Evolutionary conservation across 2,113 vertebrate genomes (phyloP).

Genomic region (Poicephalus meyeri): DNA sequence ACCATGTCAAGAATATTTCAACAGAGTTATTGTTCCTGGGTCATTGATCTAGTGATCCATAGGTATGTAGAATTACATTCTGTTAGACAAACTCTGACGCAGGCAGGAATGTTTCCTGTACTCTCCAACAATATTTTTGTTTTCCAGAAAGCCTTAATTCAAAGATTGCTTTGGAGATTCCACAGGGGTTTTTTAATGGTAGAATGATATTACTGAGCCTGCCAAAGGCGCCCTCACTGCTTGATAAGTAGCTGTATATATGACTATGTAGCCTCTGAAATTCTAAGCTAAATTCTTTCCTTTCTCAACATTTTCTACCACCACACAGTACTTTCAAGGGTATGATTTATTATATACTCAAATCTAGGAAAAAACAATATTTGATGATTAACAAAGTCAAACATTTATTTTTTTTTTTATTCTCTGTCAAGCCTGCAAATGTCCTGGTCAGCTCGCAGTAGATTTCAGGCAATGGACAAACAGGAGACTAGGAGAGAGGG

Average conservation of each 20-base stretch:
- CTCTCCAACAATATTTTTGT: not conserved
- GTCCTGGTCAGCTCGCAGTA: not conserved
- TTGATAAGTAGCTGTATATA: not conserved
- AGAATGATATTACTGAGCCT: not conserved
- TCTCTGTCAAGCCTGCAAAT: not conserved
- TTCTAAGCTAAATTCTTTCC: not conserved
- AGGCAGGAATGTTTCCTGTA: not conserved
- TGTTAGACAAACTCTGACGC: not conserved
- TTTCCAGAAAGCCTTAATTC: not conserved
- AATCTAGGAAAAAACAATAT: not conserved
- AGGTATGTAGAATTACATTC: not conserved
- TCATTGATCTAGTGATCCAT: slow-evolving; percentile 45
- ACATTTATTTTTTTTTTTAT: not conserved
- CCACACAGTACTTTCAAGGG: not conserved
- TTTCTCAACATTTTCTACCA: not conserved
- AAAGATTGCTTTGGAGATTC: not conserved
- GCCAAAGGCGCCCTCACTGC: not conserved
- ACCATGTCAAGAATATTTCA: slow-evolving; percentile 39
- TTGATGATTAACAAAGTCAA: not conserved
- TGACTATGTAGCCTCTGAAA: not conserved
- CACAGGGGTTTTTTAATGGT: not conserved
- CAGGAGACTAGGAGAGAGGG: not conserved
- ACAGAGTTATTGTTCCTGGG: not conserved
- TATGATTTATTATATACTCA: not conserved
- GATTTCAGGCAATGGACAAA: not conserved